Conservation (phyloP, 2,113 vertebrate genomes). For the Megaleporinus macrocephalus region DNA sequence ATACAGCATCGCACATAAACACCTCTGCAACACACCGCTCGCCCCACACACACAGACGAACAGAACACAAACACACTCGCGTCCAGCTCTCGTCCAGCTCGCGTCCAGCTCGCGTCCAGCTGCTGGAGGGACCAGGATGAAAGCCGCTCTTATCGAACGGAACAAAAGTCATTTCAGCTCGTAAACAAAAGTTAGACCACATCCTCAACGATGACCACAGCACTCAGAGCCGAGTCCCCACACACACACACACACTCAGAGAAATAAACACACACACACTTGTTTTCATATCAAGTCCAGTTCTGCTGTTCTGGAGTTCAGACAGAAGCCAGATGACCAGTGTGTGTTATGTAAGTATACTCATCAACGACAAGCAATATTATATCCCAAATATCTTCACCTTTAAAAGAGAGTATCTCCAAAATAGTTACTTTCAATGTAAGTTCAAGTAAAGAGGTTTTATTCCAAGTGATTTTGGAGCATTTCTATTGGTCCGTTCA, state of each 20-base stretch:
- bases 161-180: constrained; percentile 4
- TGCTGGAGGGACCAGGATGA: background rate
- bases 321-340: too few relatives aligned
- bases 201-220: constrained; percentile 22
- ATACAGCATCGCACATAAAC: background rate
- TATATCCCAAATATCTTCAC: too few relatives aligned
- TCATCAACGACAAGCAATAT: too few relatives aligned
- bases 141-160: background rate
- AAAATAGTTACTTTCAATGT: too few relatives aligned
- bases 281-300: background rate
- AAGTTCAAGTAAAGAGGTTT: too few relatives aligned
- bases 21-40: background rate
- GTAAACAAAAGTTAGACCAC: background rate
- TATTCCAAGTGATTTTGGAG: too few relatives aligned
- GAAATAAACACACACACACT: background rate
- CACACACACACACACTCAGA: background rate
- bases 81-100: too few relatives aligned
- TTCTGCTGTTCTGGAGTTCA: too few relatives aligned
- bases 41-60: background rate
- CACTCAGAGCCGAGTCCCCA: background rate
- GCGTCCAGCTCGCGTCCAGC: too few relatives aligned
- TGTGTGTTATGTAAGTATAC: too few relatives aligned
- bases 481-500: too few relatives aligned
- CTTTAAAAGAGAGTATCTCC: too few relatives aligned
- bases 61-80: background rate